Percentiles rank a stretch among this genome's conserved stretches.
Evolutionary conservation across 2,797 vertebrate genomes (phyloP).

Genomic region (Kryptolebias ocellatus): DNA sequence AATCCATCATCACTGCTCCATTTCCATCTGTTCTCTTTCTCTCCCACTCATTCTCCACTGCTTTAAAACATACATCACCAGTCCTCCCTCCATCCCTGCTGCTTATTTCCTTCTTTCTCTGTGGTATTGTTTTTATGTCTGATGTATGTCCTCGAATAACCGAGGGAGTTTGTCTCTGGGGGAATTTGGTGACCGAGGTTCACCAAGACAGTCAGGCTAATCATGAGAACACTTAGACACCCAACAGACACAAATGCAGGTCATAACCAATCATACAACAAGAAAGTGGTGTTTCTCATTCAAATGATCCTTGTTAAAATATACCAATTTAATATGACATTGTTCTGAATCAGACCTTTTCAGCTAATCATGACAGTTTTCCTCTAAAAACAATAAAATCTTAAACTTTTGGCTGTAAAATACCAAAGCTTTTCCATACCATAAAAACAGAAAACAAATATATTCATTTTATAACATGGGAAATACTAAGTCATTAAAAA

Average conservation of each 20-base stretch:
- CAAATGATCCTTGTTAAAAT: not conserved
- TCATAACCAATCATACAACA: conserved; percentile 17
- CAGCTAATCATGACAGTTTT: too few species aligned
- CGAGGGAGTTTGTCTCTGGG: conserved; percentile 63
- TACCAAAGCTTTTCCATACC: too few species aligned
- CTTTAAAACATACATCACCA: conserved; percentile 62
- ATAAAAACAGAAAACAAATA: too few species aligned
- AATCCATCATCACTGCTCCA: conserved; percentile 65
- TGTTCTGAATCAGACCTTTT: too few species aligned
- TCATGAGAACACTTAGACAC: conserved; percentile 63
- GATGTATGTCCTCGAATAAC: conserved; percentile 80
- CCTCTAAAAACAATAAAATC: too few species aligned
- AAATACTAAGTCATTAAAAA: too few species aligned
- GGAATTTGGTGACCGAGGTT: conserved; percentile 47
- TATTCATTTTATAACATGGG: too few species aligned
- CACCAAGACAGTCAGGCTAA: conserved; percentile 44
- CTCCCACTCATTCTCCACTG: conserved; percentile 52
- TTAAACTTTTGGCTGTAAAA: too few species aligned
- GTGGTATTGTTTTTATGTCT: conserved; percentile 79
- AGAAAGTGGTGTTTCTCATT: not conserved
- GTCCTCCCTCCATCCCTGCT: conserved; percentile 31
- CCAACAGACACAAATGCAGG: conserved; percentile 24
- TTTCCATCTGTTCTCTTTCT: conserved; percentile 71
- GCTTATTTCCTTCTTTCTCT: conserved; percentile 8
- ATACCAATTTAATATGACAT: too few species aligned